Evolutionary conservation across 2,888 invertebrate species (phyloP).

Genomic region (Ptilodon capucinus): DNA sequence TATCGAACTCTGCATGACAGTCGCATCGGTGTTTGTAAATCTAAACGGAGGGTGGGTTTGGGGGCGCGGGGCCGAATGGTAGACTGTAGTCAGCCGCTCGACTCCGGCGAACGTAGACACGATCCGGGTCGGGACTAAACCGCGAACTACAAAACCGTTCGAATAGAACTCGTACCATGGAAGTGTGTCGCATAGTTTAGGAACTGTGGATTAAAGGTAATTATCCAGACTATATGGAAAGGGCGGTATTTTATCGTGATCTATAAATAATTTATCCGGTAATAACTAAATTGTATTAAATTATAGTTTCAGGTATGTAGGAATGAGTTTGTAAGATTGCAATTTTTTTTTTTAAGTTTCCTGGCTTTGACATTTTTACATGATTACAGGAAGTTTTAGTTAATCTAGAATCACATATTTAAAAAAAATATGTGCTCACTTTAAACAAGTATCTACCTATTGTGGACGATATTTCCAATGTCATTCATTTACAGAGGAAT

Average conservation of each 20-base stretch:
- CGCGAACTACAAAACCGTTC: constrained; percentile 8
- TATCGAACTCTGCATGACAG: constrained; percentile 45
- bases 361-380: too few relatives aligned
- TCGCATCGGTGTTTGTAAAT: constrained; percentile 53
- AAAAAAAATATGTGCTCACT: too few relatives aligned
- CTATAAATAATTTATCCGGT: too few relatives aligned
- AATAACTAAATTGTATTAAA: too few relatives aligned
- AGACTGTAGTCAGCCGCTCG: constrained; percentile 64
- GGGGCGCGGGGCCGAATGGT: constrained; percentile 30
- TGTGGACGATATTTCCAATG: too few relatives aligned
- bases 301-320: too few relatives aligned
- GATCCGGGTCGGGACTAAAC: constrained; percentile 29
- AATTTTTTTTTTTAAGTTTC: too few relatives aligned
- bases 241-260: background rate
- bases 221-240: constrained; percentile 6
- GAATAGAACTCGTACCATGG: constrained; percentile 31
- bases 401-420: too few relatives aligned
- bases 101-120: constrained; percentile 59
- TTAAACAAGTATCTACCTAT: too few relatives aligned
- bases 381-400: too few relatives aligned
- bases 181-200: constrained; percentile 38
- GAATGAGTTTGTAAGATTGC: too few relatives aligned
- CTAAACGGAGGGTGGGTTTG: constrained; percentile 34
- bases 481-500: too few relatives aligned
- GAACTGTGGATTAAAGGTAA: constrained; percentile 39